These are phyloP conservation scores for Hypomecis atomaria DNA, from an alignment of 2,888 invertebrate species.

Conservation along the genomic window DNA sequence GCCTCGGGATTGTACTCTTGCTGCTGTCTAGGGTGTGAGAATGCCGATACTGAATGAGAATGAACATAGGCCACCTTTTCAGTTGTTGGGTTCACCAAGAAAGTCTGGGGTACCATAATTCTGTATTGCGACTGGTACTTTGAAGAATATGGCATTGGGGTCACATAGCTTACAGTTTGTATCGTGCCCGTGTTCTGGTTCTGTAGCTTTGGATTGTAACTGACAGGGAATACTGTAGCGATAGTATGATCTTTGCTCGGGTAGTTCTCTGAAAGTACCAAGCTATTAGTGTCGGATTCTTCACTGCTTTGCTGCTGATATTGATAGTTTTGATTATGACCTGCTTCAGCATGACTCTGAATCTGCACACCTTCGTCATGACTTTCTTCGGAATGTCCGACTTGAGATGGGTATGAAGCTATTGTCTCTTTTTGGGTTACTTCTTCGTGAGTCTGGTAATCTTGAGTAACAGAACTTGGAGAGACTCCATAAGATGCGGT, in stretches of 20 bases:
- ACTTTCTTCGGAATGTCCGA: conserved; percentile 26
- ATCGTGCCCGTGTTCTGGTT: conserved; percentile 55
- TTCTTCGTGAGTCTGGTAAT: conserved; percentile 57
- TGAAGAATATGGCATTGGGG: conserved; percentile 67
- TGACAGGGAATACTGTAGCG: conserved; percentile 78
- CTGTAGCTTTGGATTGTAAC: conserved; percentile 58
- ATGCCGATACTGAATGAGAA: conserved; percentile 67
- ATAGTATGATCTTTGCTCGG: conserved; percentile 84
- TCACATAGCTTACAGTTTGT: conserved; percentile 76
- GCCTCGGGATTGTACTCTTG: conserved; percentile 63
- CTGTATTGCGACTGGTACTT: conserved; percentile 74
- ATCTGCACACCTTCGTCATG: conserved; percentile 51
- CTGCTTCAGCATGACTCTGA: conserved; percentile 52
- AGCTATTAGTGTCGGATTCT: conserved; percentile 54
- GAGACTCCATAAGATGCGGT: conserved; percentile 44
- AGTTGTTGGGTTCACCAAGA: conserved; percentile 60
- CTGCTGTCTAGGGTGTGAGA: conserved; percentile 52
- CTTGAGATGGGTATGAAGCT: conserved; percentile 56
- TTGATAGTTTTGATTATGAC: conserved; percentile 59
- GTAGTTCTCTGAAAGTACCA: conserved; percentile 83
- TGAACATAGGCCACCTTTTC: conserved; percentile 76
- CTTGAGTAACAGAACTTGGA: conserved; percentile 42
- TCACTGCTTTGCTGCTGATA: conserved; percentile 63
- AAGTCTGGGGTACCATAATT: conserved; percentile 77
- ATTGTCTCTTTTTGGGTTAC: conserved; percentile 56